phyloP scores from a whole-genome alignment of 2,797 vertebrate genomes.

The Buphagus erythrorhynchus region DNA sequence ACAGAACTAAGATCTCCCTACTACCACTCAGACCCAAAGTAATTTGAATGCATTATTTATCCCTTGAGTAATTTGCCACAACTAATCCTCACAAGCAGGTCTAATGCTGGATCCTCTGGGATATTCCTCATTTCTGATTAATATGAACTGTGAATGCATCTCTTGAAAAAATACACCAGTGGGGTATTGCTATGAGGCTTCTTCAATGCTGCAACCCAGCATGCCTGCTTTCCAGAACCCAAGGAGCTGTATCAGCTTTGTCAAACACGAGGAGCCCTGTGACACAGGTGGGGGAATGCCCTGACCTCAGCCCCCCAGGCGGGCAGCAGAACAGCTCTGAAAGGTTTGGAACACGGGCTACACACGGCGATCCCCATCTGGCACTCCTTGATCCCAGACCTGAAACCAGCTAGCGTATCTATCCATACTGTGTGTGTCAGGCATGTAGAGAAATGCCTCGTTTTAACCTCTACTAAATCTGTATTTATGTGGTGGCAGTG shows the following conservation, averaged over 20 bases:
- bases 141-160: slow-evolving; percentile 7
- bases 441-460: not conserved
- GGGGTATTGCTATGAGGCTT: not conserved
- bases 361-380: not conserved
- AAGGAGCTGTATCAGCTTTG: not conserved
- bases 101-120: slow-evolving; percentile 44
- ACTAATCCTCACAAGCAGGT: slow-evolving; percentile 52
- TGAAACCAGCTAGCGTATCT: not conserved
- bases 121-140: slow-evolving; percentile 64
- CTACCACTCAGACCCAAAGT: slow-evolving; percentile 11
- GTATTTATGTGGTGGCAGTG: not conserved
- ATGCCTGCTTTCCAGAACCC: not conserved
- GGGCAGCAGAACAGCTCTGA: not conserved
- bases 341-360: not conserved
- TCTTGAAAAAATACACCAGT: slow-evolving; percentile 29
- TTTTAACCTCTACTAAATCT: not conserved
- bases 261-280: accelerated
- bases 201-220: not conserved
- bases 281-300: accelerated
- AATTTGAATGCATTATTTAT: slow-evolving; percentile 58
- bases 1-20: not conserved
- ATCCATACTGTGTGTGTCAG: not conserved
- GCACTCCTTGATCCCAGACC: not conserved
- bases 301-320: accelerated
- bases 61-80: slow-evolving; percentile 59